Conservation (phyloP, 2,797 vertebrate species). For the Coranthus polyacanthus region DNA sequence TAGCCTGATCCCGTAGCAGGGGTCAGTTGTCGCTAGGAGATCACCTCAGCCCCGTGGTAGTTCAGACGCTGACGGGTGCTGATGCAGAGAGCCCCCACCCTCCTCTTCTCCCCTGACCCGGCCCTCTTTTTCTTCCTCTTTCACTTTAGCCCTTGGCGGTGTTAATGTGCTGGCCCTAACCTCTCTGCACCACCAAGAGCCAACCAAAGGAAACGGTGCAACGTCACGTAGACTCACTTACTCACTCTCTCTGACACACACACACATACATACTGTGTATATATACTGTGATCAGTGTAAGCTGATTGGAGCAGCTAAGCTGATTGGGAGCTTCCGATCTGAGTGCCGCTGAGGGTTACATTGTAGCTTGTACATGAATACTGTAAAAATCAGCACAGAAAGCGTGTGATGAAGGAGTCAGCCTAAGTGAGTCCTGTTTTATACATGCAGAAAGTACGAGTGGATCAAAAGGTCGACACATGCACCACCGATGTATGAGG, state of each 20-base stretch:
- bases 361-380: slow-evolving; percentile 5
- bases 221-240: slow-evolving; percentile 8
- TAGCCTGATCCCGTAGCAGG: slow-evolving; percentile 43
- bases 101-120: too few species aligned
- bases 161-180: slow-evolving; percentile 23
- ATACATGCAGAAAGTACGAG: background rate
- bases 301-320: slow-evolving; percentile 62
- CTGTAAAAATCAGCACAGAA: background rate
- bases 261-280: background rate
- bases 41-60: too few species aligned
- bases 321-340: slow-evolving; percentile 46
- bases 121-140: too few species aligned
- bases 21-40: slow-evolving; percentile 32
- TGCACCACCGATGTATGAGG: too few species aligned
- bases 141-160: background rate
- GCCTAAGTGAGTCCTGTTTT: too few species aligned
- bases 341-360: slow-evolving; percentile 12
- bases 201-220: slow-evolving; percentile 9
- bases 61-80: background rate
- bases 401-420: background rate
- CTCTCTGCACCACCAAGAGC: slow-evolving; percentile 1
- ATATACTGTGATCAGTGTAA: slow-evolving; percentile 48
- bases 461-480: background rate
- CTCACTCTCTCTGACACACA: background rate
- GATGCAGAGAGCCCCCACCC: background rate